Evolutionary conservation across 2,113 vertebrate species (phyloP).

Genomic region (Galbula dea): DNA sequence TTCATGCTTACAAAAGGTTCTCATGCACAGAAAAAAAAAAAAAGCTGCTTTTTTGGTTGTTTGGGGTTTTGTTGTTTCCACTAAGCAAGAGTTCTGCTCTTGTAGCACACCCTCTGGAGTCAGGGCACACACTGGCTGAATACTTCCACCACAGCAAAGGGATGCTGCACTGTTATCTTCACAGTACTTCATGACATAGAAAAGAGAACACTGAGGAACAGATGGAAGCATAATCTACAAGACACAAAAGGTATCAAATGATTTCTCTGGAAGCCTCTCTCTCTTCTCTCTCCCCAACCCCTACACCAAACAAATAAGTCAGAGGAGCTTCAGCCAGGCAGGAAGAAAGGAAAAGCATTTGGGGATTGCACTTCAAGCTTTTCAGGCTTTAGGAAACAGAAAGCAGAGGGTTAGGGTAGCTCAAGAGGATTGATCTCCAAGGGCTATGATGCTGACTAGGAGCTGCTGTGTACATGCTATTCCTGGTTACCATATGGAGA

Average conservation of each 20-base stretch:
- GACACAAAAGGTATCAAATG: too few species aligned
- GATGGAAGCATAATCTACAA: too few species aligned
- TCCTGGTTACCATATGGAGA: constrained; percentile 46
- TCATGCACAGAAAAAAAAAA: constrained; percentile 63
- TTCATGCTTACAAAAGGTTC: constrained; percentile 66
- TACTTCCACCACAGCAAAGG: constrained; percentile 67
- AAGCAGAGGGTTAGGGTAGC: constrained; percentile 51
- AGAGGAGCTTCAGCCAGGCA: constrained; percentile 40
- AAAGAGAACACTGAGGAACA: too few species aligned
- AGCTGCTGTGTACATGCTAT: constrained; percentile 48
- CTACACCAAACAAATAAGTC: constrained; percentile 43
- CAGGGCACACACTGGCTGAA: constrained; percentile 47
- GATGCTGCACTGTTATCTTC: constrained; percentile 71
- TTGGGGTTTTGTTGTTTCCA: neutral
- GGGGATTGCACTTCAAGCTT: constrained; percentile 59
- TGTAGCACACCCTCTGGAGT: constrained; percentile 53
- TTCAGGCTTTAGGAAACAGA: constrained; percentile 64
- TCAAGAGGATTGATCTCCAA: neutral
- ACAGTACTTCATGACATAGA: constrained; percentile 70
- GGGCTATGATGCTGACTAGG: constrained; percentile 7
- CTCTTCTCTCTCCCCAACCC: neutral
- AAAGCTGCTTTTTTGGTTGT: neutral
- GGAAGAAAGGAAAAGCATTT: constrained; percentile 62
- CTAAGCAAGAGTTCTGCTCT: constrained; percentile 38
- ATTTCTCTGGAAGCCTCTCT: constrained; percentile 62